Evolutionary conservation across 2,113 vertebrate genomes (phyloP).

Genomic region (Orcinus orca): DNA sequence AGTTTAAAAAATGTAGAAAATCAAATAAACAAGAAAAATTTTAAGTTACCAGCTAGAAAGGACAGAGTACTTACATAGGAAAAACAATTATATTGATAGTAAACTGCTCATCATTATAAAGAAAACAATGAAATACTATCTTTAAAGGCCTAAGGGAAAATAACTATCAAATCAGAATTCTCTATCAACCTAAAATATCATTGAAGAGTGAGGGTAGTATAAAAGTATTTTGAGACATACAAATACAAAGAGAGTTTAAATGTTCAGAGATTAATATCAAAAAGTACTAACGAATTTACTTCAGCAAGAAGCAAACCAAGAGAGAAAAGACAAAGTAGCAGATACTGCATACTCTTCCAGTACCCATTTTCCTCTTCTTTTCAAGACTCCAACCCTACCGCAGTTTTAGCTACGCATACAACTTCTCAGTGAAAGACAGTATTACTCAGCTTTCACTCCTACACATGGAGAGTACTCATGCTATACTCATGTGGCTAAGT

Average conservation of each 20-base stretch:
- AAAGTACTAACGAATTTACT: background rate
- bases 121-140: background rate
- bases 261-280: background rate
- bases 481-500: background rate
- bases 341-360: background rate
- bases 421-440: background rate
- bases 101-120: background rate
- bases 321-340: background rate
- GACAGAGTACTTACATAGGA: background rate
- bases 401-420: background rate
- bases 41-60: background rate
- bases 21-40: background rate
- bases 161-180: background rate
- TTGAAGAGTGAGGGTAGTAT: background rate
- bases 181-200: background rate
- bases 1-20: background rate
- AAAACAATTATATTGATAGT: background rate
- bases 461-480: background rate
- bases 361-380: background rate
- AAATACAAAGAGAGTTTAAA: background rate
- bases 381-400: background rate
- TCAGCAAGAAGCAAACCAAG: background rate
- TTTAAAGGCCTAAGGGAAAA: background rate
- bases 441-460: background rate
- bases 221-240: background rate